A percentile compares a stretch with the other conserved stretches of the same genome.
phyloP scores from a whole-genome alignment of 64 coral and sea anemone species.

The Hydrozoanthus tunicans region DNA sequence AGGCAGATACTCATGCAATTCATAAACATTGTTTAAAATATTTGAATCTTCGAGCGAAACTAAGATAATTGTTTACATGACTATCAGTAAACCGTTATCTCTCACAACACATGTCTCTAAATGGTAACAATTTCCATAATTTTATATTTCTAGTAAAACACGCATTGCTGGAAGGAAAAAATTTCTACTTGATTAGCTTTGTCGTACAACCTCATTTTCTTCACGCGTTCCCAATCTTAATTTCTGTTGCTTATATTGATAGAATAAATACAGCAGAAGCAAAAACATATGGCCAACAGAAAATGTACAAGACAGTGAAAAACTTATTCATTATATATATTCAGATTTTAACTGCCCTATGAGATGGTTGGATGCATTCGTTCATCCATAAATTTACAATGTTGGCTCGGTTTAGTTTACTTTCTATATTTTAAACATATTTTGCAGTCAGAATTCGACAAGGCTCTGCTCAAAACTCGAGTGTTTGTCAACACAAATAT shows the following conservation, averaged over 20 bases:
- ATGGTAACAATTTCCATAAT: background rate
- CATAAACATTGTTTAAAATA: background rate
- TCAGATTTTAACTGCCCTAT: no score
- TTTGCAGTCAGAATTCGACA: background rate
- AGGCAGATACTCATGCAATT: background rate
- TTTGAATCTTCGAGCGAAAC: background rate
- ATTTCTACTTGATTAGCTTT: no score
- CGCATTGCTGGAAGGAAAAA: background rate
- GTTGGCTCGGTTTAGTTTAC: background rate
- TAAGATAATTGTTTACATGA: conserved; percentile 10
- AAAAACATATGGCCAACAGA: no score
- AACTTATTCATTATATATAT: no score
- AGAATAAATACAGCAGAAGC: no score
- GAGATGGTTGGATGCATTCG: no score
- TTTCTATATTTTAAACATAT: background rate
- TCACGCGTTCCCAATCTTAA: no score
- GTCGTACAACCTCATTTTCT: no score
- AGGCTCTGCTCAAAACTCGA: background rate
- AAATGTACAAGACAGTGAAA: no score
- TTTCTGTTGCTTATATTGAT: no score
- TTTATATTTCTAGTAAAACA: background rate
- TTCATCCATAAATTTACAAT: no score
- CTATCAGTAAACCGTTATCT: background rate
- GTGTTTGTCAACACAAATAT: background rate
- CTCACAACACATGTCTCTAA: background rate